A percentile compares a stretch with the other conserved stretches of the same genome.
Conservation (phyloP, 2,888 invertebrate genomes). For the Acrobasis repandana region DNA sequence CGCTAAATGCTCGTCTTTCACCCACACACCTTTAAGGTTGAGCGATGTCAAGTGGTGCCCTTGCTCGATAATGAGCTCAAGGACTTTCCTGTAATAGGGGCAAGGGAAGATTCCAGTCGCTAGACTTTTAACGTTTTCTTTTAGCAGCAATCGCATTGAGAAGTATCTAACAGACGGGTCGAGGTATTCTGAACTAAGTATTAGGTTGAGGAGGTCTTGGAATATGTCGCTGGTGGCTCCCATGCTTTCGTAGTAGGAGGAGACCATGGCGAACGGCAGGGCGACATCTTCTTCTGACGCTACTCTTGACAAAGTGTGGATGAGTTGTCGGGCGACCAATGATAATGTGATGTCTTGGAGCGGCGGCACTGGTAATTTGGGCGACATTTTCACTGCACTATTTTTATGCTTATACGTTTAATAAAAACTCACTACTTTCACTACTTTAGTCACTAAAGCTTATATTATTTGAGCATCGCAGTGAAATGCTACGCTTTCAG, state of each 20-base stretch:
- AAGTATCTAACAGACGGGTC: conserved; percentile 87
- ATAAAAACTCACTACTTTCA: conserved; percentile 51
- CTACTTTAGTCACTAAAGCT: conserved; percentile 43
- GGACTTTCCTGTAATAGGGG: conserved; percentile 87
- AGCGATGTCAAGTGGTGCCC: conserved; percentile 85
- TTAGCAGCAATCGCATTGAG: conserved; percentile 85
- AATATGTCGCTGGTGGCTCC: conserved; percentile 87
- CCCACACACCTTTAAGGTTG: conserved; percentile 89
- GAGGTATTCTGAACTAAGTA: conserved; percentile 85
- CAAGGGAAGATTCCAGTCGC: conserved; percentile 87
- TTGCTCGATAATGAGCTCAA: conserved; percentile 85
- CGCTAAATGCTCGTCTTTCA: conserved; percentile 86
- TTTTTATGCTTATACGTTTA: conserved; percentile 30
- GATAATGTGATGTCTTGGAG: conserved; percentile 84
- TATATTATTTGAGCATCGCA: conserved; percentile 65
- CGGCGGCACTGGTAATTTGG: conserved; percentile 83
- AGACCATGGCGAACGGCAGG: conserved; percentile 83
- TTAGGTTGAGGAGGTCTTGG: conserved; percentile 86
- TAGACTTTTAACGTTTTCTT: conserved; percentile 85
- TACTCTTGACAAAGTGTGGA: conserved; percentile 84
- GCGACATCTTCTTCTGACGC: conserved; percentile 83
- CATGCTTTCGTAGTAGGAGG: conserved; percentile 82
- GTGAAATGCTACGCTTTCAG: conserved; percentile 47
- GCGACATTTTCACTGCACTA: conserved; percentile 81
- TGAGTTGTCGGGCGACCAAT: conserved; percentile 83